These are phyloP conservation scores for Cheilosia vernalis DNA, from an alignment of 2,888 invertebrate genomes.

Conservation along the genomic window DNA sequence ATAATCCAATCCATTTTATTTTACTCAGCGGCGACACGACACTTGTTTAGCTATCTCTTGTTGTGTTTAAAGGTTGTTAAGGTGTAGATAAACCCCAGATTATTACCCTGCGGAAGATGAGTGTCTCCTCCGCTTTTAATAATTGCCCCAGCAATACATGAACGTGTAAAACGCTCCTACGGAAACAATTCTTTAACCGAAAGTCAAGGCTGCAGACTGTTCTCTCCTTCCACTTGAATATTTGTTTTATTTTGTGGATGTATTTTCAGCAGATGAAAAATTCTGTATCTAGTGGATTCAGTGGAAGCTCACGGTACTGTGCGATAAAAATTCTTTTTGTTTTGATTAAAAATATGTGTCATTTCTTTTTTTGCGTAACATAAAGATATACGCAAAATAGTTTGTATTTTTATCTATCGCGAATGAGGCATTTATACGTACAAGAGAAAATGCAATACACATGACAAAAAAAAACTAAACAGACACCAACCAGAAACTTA, in stretches of 20 bases:
- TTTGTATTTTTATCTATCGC: slow-evolving; percentile 25
- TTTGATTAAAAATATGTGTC: slow-evolving; percentile 39
- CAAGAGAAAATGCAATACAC: slow-evolving; percentile 36
- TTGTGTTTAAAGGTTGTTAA: slow-evolving; percentile 29
- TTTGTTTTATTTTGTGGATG: slow-evolving; percentile 5
- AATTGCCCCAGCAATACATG: slow-evolving; percentile 34
- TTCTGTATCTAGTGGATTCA: slow-evolving; percentile 65
- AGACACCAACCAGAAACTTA: slow-evolving; percentile 30
- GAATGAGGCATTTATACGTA: slow-evolving; percentile 6
- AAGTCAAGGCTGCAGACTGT: slow-evolving; percentile 34
- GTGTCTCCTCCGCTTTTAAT: slow-evolving; percentile 15
- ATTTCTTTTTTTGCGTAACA: slow-evolving; percentile 57
- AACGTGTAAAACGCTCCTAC: slow-evolving; percentile 12
- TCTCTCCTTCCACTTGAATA: slow-evolving; percentile 12
- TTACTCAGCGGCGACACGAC: slow-evolving; percentile 1
- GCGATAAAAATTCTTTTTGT: slow-evolving; percentile 52
- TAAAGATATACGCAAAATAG: slow-evolving; percentile 40
- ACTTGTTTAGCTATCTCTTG: slow-evolving; percentile 15
- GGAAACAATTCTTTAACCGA: slow-evolving; percentile 7
- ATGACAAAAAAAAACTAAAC: slow-evolving; percentile 17
- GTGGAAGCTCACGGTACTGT: slow-evolving; percentile 68
- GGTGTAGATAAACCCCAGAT: slow-evolving; percentile 7
- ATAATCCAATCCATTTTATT: slow-evolving; percentile 90
- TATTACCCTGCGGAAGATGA: slow-evolving; percentile 9
- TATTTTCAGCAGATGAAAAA: slow-evolving; percentile 42